Percentiles rank a stretch among this genome's conserved stretches.
phyloP scores from a whole-genome alignment of 2,888 invertebrate species.

The Xestia ashworthii region DNA sequence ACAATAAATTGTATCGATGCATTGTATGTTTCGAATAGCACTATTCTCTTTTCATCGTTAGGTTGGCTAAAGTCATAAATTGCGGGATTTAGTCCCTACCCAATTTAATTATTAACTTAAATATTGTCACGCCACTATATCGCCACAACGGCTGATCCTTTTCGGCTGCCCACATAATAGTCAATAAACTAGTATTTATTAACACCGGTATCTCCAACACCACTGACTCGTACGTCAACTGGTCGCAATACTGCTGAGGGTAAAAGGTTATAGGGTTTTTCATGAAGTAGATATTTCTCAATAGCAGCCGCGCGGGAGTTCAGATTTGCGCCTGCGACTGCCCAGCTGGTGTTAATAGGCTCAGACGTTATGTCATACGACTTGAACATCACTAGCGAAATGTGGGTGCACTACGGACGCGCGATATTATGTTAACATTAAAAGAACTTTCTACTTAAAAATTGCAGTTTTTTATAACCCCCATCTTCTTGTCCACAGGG shows the following conservation, averaged over 20 bases:
- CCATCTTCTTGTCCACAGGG: constrained; percentile 85
- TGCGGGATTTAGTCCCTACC: too few species aligned
- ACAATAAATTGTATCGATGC: not conserved
- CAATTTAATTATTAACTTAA: too few species aligned
- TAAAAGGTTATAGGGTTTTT: not conserved
- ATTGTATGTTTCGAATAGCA: too few species aligned
- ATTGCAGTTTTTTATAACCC: not conserved
- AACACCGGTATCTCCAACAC: too few species aligned
- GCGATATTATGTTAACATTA: not conserved
- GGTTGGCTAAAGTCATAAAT: too few species aligned
- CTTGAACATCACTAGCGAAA: not conserved
- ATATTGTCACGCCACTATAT: too few species aligned
- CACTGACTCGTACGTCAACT: too few species aligned
- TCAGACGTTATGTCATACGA: not conserved
- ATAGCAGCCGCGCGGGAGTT: not conserved
- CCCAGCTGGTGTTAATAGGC: not conserved
- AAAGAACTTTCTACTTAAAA: not conserved
- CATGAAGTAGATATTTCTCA: not conserved
- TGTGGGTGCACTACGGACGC: not conserved
- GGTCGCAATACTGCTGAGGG: not conserved
- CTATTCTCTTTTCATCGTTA: too few species aligned
- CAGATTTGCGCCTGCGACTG: not conserved
- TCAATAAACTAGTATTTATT: too few species aligned
- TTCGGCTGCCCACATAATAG: too few species aligned
- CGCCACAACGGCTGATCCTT: too few species aligned